Evolutionary conservation across 2,888 invertebrate species (phyloP).

Genomic region (Harmothoe impar): DNA sequence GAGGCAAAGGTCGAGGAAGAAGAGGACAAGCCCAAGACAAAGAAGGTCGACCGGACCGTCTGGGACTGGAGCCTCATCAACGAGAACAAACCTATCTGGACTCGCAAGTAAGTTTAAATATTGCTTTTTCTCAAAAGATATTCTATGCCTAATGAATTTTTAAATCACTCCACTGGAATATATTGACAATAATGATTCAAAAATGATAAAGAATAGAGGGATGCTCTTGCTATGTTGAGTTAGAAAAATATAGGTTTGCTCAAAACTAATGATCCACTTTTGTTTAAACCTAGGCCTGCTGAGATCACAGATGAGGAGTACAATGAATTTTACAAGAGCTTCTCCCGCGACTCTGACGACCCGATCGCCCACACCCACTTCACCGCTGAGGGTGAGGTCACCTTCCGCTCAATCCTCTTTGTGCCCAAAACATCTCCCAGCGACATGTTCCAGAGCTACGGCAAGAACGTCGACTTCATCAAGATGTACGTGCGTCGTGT

Average conservation of each 20-base stretch:
- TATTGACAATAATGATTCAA: no score
- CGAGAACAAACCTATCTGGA: slow-evolving; percentile 99
- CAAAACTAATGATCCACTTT: no score
- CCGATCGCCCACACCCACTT: slow-evolving; percentile 96
- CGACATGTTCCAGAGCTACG: slow-evolving; percentile 97
- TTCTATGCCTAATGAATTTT: not conserved
- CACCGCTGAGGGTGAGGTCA: slow-evolving; percentile 99
- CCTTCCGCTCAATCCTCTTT: slow-evolving; percentile 97
- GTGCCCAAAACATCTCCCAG: slow-evolving; percentile 94
- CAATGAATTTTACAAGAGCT: slow-evolving; percentile 95
- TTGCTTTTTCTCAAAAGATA: not conserved
- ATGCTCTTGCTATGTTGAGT: no score
- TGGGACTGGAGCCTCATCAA: slow-evolving; percentile 99
- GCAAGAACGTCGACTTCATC: slow-evolving; percentile 96
- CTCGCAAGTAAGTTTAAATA: slow-evolving; percentile 88
- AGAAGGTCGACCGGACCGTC: slow-evolving; percentile 95
- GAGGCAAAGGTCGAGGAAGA: slow-evolving; percentile 84
- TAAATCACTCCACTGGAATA: not conserved
- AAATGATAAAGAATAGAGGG: no score
- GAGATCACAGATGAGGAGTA: slow-evolving; percentile 96
- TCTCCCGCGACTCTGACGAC: slow-evolving; percentile 93
- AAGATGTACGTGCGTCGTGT: slow-evolving; percentile 98
- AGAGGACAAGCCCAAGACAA: slow-evolving; percentile 88
- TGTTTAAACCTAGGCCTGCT: slow-evolving; percentile 84
- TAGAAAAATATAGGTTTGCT: no score